Evolutionary conservation across 2,113 vertebrate genomes (phyloP), one percentile per base, ranked within the genome.

Genomic region (Sylvietta virens): DNA sequence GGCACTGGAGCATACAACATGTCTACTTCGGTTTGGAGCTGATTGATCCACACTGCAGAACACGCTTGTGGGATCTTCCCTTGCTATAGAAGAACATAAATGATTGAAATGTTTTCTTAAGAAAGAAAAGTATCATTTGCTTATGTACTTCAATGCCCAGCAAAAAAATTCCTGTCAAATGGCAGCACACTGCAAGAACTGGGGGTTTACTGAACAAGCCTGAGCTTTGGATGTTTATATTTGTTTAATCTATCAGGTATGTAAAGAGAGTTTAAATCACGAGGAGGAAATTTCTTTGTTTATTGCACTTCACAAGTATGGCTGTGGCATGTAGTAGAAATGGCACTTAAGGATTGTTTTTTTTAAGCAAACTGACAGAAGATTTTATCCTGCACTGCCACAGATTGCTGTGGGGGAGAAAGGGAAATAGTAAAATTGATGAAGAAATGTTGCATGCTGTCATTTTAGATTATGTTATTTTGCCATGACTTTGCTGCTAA

Each of bases 21-120:
- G 98, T 98, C 98, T 97, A 96, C 98, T 98, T 98, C 88, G 96
- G 98, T 99, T 98, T 98, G 97, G 98, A 99, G 97, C 98, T 98
- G 98, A 99, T 99, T 99, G 99, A 98, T 99, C 98, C 97, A 92
- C 92, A 23, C 97, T 97, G 97, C 85, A 83, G 94, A 98, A 98
- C 95, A 98, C 92, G 98, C 98, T 98, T 98, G 97, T 98, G 98
- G 97, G 97, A 98, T 97, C 97, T 97, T 98, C 90, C 62, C 76
- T 97, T 96, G 79, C 94, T 96, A 91, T 96, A 97, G 97, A 97
- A 98, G 58, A 79, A 96, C 96, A 98, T 98, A 98, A 98, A 98
- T 98, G 98, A 98, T 98, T 98, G 97, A 98, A 98, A 97, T 94
- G 89, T 93, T 98, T 98, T 97, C 94, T 97, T 97, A 95, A 97